A percentile compares a stretch with the other conserved stretches of the same genome.
Conservation (phyloP, 2,888 invertebrate genomes). For the Baccha elongata region DNA sequence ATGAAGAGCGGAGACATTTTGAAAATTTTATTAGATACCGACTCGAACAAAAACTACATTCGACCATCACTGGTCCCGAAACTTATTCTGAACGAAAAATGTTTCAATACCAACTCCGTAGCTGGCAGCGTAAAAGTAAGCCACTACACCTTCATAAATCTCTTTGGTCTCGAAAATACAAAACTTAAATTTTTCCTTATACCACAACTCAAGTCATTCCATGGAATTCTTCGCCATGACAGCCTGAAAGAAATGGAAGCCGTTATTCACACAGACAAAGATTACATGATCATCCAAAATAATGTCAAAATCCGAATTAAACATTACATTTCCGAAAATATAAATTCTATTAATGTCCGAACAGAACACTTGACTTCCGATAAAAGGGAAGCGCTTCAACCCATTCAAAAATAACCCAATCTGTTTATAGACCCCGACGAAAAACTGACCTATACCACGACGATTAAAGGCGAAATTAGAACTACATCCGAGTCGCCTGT, state of each 20-base stretch:
- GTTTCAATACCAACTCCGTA: constrained; percentile 56
- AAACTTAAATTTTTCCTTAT: constrained; percentile 55
- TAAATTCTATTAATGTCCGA: constrained; percentile 10
- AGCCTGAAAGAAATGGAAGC: constrained; percentile 31
- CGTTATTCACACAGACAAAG: no score
- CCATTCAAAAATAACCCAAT: no score
- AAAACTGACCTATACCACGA: no score
- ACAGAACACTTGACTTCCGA: constrained; percentile 19
- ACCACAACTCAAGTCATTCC: constrained; percentile 29
- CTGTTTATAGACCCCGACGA: no score
- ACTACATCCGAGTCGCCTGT: constrained; percentile 3
- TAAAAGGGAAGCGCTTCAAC: constrained; percentile 19
- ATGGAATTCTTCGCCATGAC: constrained; percentile 58
- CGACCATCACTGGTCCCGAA: no score
- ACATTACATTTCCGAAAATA: neutral
- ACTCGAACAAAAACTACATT: constrained; percentile 71
- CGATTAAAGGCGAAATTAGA: no score
- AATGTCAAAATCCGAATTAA: constrained; percentile 13
- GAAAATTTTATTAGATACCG: constrained; percentile 70
- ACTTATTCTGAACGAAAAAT: constrained; percentile 53
- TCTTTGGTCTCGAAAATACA: constrained; percentile 21
- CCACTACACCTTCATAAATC: constrained; percentile 43
- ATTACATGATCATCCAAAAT: constrained; percentile 37
- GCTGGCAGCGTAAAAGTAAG: constrained; percentile 56
- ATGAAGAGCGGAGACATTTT: constrained; percentile 65